Evolutionary conservation across 1,140 invertebrate species (phyloP).

Genomic region (Oncopodura yosiiana): DNA sequence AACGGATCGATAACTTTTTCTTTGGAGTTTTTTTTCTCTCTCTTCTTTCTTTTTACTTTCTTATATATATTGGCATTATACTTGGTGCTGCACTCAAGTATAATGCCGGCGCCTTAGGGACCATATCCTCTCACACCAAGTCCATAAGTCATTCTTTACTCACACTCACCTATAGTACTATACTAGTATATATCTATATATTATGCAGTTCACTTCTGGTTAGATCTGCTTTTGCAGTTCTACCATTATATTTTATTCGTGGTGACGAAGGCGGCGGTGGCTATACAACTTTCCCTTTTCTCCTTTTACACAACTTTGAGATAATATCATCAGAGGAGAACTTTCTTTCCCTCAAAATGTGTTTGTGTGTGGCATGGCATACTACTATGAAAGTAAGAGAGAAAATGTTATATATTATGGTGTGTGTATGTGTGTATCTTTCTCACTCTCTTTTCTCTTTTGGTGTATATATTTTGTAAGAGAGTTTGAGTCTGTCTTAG

Average conservation of each 20-base stretch:
- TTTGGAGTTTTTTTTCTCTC: not conserved
- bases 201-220: too few species aligned
- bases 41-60: not conserved
- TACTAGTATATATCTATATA: not conserved
- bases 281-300: not conserved
- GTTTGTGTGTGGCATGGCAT: not conserved
- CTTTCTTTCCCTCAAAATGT: not conserved
- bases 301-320: too few species aligned
- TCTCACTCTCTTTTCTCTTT: not conserved
- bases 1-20: too few species aligned
- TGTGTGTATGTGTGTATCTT: not conserved
- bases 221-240: too few species aligned
- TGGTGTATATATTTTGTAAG: too few species aligned
- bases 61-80: not conserved
- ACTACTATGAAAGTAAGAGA: not conserved
- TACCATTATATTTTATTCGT: too few species aligned
- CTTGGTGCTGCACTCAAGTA: not conserved
- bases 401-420: not conserved
- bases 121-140: slow-evolving; percentile 27
- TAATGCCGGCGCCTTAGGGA: slow-evolving; percentile 22
- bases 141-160: slow-evolving; percentile 29
- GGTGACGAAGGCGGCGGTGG: too few species aligned
- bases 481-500: too few species aligned
- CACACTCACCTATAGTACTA: not conserved
- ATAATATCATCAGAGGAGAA: too few species aligned